These are phyloP conservation scores for Phymanthus crucifer DNA, from an alignment of 92 coral and sea anemone genomes.

Conservation along the genomic window DNA sequence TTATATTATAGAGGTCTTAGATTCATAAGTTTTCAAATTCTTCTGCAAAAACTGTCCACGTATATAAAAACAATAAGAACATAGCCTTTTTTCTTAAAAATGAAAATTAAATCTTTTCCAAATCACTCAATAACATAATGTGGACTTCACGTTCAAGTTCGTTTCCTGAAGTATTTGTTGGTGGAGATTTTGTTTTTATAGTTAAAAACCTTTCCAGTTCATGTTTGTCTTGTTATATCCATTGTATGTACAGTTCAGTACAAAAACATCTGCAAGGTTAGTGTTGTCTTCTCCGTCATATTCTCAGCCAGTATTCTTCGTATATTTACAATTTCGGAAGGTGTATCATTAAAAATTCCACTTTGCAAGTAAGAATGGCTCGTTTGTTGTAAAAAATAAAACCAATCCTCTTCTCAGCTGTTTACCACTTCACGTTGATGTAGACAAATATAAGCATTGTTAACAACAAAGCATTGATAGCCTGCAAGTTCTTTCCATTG, in stretches of 20 bases:
- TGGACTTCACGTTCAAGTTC: background rate
- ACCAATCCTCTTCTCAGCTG: background rate
- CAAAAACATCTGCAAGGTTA: background rate
- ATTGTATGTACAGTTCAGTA: background rate
- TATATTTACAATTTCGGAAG: constrained; percentile 7
- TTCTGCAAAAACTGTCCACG: background rate
- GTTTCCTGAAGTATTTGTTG: background rate
- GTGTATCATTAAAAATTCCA: background rate
- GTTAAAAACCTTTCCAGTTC: background rate
- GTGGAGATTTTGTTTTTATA: background rate
- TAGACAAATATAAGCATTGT: background rate
- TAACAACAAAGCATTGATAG: constrained; percentile 11
- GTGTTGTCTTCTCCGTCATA: background rate
- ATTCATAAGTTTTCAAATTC: background rate
- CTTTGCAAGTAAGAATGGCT: background rate
- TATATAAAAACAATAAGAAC: background rate
- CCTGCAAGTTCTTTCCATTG: background rate
- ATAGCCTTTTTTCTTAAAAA: background rate
- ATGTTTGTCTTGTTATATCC: background rate
- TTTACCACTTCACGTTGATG: constrained; percentile 24
- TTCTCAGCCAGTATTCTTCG: background rate
- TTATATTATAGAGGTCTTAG: background rate
- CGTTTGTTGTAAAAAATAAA: constrained; percentile 19
- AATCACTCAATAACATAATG: background rate
- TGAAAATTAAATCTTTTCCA: background rate